Base-by-base conservation (phyloP, 2,113 vertebrate species). In the Polypterus bichir region DNA sequence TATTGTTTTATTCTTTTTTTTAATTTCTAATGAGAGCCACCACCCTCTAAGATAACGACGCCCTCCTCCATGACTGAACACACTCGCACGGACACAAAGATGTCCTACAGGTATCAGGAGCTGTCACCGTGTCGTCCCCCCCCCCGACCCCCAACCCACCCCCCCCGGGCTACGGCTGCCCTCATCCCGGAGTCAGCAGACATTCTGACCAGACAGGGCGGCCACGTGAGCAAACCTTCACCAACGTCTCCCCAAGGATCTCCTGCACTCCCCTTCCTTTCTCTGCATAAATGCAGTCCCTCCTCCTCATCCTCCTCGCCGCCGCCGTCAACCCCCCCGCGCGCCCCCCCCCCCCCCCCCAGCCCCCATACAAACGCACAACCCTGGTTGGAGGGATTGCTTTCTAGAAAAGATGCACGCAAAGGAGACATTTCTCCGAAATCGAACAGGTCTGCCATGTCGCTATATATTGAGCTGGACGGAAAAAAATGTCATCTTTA, bases 161-260 rank as follows among this genome's bases (percentile, higher is more conserved):
- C 53, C 60, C 59, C 68, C 54, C 64, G 54, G 70, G 61, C 68
- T 63, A 67, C 49, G 59, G 62, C 64, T 64, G 60, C 48, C 46
- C 66, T 66, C 65, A 71, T 65, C 63, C 66, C 71, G 76, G 74
- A 71, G 66, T 76, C 77, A 78, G 70, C 66, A 76, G 74, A 72
- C 69, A 46, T 71, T 60, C 72, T 64, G 68, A 64, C 67, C 62
- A 68, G 63, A 66, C 46, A 57, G 62, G 54, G 56, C 60, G 58
- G 49, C 49, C 49, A 59, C 54, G 60, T 59, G 57, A 71, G 62
- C 51, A 60, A 62, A 59, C 45, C 65, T 60, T 61, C 45, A 61
- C 64, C 62, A 62, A 62, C 66, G 66, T 68, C 59, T 63, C n/a
- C 61, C 59, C 54, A 4, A 65, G 78, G 69, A 74, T 81, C 75